Evolutionary conservation across 2,797 vertebrate species (phyloP).

Genomic region (Dendrocincla fuliginosa): DNA sequence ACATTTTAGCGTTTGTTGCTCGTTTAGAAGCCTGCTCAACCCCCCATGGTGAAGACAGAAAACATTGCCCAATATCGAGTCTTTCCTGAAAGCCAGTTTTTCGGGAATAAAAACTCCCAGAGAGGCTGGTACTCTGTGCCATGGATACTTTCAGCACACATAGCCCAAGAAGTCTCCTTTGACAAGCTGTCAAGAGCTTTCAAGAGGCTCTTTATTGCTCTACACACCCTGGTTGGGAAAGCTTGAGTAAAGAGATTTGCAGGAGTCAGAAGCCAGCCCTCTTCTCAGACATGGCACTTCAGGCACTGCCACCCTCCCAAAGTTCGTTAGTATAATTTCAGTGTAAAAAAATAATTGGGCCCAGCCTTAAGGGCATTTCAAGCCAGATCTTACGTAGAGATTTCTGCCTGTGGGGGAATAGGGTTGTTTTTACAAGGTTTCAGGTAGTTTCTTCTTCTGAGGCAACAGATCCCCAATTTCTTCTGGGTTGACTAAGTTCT

Average conservation of each 20-base stretch:
- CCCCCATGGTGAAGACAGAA: neutral
- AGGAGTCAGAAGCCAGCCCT: neutral
- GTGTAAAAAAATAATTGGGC: neutral
- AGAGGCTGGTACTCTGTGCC: neutral
- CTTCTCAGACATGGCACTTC: fast-evolving
- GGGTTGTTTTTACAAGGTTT: neutral
- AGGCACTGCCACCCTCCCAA: neutral
- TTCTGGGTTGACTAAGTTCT: neutral
- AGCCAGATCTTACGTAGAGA: neutral
- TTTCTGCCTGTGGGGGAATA: fast-evolving
- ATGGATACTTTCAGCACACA: neutral
- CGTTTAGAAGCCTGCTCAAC: neutral
- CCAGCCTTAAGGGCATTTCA: neutral
- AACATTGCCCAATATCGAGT: neutral
- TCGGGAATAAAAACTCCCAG: neutral
- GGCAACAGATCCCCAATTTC: fast-evolving
- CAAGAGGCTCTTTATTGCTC: neutral
- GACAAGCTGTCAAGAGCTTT: slow-evolving; percentile 8
- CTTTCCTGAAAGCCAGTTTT: neutral
- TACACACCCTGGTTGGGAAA: neutral
- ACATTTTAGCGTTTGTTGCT: neutral
- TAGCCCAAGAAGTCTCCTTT: neutral
- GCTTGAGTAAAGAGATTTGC: neutral
- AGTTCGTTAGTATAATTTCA: fast-evolving
- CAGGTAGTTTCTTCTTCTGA: neutral